phyloP scores from a whole-genome alignment of 2,113 vertebrate genomes.

The Pagrus major region DNA sequence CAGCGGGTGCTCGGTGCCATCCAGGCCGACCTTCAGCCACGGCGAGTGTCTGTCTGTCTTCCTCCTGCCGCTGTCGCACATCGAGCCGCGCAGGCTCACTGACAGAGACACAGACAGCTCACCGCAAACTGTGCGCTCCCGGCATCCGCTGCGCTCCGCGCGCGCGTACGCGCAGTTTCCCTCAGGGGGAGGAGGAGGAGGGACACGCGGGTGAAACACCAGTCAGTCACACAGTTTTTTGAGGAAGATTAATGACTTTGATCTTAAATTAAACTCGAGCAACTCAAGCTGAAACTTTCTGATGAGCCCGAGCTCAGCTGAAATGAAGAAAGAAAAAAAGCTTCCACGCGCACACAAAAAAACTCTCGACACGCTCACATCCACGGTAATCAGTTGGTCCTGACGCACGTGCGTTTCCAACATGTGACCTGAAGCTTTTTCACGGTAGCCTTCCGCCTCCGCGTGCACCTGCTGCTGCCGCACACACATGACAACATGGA shows the following conservation, averaged over 20 bases:
- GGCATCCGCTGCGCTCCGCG: conserved; percentile 77
- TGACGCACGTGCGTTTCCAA: conserved; percentile 40
- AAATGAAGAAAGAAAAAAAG: not conserved
- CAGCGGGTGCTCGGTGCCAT: conserved; percentile 69
- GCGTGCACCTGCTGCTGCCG: conserved; percentile 32
- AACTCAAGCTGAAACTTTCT: fast-evolving
- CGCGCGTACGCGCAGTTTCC: conserved; percentile 27
- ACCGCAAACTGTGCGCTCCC: conserved; percentile 57
- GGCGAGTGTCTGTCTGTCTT: conserved; percentile 59
- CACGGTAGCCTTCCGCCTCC: conserved; percentile 1
- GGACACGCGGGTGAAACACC: no score
- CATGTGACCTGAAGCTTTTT: conserved; percentile 32
- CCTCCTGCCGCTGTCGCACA: conserved; percentile 75
- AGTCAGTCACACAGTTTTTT: not conserved
- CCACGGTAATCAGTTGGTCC: conserved; percentile 36
- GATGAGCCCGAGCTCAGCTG: fast-evolving
- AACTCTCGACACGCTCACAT: not conserved
- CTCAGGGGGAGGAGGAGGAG: not conserved
- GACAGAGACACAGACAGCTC: conserved; percentile 50
- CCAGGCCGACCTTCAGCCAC: conserved; percentile 56
- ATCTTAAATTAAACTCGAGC: not conserved
- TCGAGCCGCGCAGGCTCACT: conserved; percentile 78
- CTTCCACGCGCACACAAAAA: not conserved
- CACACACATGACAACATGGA: no score
- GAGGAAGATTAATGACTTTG: not conserved